A percentile compares a stretch with the other conserved stretches of the same genome.
Evolutionary conservation across 2,113 vertebrate genomes (phyloP).

Genomic region (Anguilla japonica): DNA sequence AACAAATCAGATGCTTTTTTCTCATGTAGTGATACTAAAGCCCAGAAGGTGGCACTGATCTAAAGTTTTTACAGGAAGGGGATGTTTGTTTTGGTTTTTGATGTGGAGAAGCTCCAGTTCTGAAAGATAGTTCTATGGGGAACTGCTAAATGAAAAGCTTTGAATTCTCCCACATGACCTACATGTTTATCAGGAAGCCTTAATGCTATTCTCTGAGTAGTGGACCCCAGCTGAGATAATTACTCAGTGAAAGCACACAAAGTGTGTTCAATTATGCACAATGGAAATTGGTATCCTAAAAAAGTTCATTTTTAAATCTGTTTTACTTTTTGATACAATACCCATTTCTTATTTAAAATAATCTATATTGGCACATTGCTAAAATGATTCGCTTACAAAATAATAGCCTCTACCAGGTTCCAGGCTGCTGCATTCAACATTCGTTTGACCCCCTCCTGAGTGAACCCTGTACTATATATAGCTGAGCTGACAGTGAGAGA

Average conservation of each 20-base stretch:
- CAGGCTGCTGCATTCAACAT: background rate
- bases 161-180: background rate
- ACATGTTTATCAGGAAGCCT: background rate
- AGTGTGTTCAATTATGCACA: background rate
- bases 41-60: conserved; percentile 9
- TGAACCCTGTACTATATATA: background rate
- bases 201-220: background rate
- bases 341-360: background rate
- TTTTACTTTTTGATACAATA: too few relatives aligned
- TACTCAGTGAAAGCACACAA: background rate
- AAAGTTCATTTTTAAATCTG: background rate
- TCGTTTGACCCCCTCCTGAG: background rate
- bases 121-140: background rate
- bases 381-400: background rate
- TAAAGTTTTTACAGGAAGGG: background rate
- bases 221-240: background rate
- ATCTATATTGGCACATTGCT: too few relatives aligned
- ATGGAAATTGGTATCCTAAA: background rate
- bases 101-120: background rate
- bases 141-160: background rate
- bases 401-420: background rate
- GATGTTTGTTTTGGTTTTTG: background rate
- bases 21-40: background rate
- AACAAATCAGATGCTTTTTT: background rate
- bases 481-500: background rate